phyloP scores from a whole-genome alignment of 1,140 invertebrate genomes.

The Parapsyche elsis region DNA sequence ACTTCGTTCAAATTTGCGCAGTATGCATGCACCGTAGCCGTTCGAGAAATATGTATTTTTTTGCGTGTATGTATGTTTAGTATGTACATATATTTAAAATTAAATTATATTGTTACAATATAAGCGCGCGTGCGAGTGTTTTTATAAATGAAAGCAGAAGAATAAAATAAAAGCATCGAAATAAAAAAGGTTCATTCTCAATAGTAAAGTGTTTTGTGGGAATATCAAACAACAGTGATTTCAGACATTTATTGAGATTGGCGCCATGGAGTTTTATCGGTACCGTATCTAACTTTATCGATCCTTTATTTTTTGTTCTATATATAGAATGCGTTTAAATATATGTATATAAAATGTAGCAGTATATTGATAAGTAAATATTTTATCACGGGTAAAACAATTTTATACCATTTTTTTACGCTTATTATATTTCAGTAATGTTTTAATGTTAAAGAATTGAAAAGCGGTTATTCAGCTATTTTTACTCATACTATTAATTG shows the following conservation, averaged over 20 bases:
- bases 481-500: no score
- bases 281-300: conserved; percentile 20
- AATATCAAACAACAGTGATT: conserved; percentile 29
- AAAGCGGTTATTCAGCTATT: no score
- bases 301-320: neutral
- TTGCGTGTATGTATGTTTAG: no score
- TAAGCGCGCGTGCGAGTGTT: no score
- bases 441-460: no score
- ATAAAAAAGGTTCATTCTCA: conserved; percentile 15
- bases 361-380: no score
- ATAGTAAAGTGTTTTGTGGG: conserved; percentile 25
- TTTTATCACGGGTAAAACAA: no score
- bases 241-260: conserved; percentile 24
- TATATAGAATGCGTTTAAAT: neutral
- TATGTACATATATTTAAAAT: no score
- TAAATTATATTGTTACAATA: no score
- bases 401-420: no score
- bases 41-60: no score
- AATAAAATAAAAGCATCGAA: neutral
- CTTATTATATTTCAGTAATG: no score
- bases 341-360: neutral
- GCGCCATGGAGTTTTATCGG: conserved; percentile 27
- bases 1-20: neutral
- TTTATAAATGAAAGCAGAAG: neutral
- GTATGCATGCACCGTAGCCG: neutral